Evolutionary conservation across 2,888 invertebrate species (phyloP), one percentile per base, ranked within the genome.

Genomic region (Nomada hirtipes): DNA sequence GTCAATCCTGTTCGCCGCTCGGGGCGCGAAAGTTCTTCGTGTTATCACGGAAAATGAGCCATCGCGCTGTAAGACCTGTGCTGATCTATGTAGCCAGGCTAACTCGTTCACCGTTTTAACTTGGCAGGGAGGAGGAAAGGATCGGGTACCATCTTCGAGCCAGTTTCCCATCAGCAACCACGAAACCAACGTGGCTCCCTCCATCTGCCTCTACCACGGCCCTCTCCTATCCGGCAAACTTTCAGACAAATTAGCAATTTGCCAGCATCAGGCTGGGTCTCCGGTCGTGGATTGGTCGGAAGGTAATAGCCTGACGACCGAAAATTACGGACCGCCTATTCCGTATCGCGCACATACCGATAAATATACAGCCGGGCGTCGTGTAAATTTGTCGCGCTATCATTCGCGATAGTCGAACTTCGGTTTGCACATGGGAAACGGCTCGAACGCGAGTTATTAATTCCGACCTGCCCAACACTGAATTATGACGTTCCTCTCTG

Each of bases 201-300:
- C 67, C 82, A 53, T 68, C 80, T n/a, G 67, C 59, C 52, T 13
- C 68, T 23, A 10, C 68, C 57, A 0, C 23, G 42, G 23, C 36
- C n/a, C 26, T 67, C 60, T 55, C 74, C 82, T 23, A 44, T 64
- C 74, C 75, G 76, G 61, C 63, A 23, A 86, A 86, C 74, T 86
- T 86, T 83, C 83, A 65, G 83, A 81, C 87, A 87, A 87, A 87
- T 83, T 87, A 87, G 87, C 87, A 87, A 87, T 87, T 87, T 87
- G 87, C 87, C 85, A 85, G 76, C 87, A 75, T 82, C 83, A 82
- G 83, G 60, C 79, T 83, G 64, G 85, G 42, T 76, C 76, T 77
- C 73, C 15, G 65, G 55, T 42, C 82, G 65, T 52, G 75, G 82
- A 87, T 87, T 85, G 83, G 85, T 44, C 59, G 75, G 36, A 42